Conservation (phyloP, 2,797 vertebrate species). For the Loriculus beryllinus region DNA sequence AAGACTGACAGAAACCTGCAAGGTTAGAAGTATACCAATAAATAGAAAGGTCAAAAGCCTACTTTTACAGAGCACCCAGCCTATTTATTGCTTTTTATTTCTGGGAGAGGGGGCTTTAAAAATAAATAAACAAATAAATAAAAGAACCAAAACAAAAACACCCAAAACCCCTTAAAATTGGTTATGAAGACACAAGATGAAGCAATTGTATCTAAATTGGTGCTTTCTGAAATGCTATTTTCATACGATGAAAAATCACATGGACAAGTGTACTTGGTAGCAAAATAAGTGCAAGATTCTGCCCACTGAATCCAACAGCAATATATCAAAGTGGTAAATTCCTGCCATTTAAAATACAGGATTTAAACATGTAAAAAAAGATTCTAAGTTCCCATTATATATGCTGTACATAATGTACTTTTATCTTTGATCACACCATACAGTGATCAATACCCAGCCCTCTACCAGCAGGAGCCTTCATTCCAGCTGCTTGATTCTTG, state of each 20-base stretch:
- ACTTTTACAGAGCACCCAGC: neutral
- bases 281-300: neutral
- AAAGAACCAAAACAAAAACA: no score
- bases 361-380: neutral
- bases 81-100: conserved; percentile 29
- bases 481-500: neutral
- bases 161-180: neutral
- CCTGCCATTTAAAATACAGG: neutral
- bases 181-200: neutral
- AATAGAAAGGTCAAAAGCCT: conserved; percentile 9
- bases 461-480: neutral
- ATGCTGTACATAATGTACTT: neutral
- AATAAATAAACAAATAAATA: neutral
- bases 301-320: neutral
- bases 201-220: neutral
- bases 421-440: neutral
- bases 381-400: neutral
- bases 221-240: neutral
- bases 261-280: neutral
- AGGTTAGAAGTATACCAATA: conserved; percentile 8
- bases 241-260: neutral
- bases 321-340: neutral
- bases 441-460: neutral
- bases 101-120: neutral
- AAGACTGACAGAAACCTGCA: neutral